phyloP scores from a whole-genome alignment of 2,797 vertebrate genomes.

The Lates japonicus region DNA sequence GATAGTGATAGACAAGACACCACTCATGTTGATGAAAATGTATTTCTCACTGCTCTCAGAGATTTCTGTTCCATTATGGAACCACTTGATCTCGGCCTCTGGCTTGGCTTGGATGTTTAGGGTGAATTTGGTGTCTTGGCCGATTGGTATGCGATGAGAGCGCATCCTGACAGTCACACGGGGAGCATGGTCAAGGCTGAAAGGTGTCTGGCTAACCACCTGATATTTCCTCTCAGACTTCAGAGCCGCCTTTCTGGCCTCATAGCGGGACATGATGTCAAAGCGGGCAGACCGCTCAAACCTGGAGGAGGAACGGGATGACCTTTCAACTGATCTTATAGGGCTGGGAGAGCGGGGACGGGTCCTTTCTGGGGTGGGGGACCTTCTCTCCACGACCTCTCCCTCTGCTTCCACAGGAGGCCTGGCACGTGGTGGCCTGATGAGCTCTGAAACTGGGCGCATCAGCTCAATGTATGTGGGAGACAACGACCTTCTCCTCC shows the following conservation, averaged over 20 bases:
- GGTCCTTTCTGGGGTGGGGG: conserved; percentile 98
- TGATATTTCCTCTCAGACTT: conserved; percentile 97
- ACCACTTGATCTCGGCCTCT: conserved; percentile 93
- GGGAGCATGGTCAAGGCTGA: conserved; percentile 95
- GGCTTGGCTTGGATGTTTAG: conserved; percentile 97
- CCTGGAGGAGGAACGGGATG: conserved; percentile 92
- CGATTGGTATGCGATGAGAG: conserved; percentile 93
- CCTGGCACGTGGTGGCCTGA: conserved; percentile 84
- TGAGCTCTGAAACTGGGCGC: conserved; percentile 97
- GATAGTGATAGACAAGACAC: conserved; percentile 94
- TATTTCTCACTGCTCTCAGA: conserved; percentile 92
- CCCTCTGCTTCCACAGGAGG: conserved; percentile 82
- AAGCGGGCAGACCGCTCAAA: conserved; percentile 98
- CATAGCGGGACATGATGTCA: conserved; percentile 99
- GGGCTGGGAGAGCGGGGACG: conserved; percentile 98
- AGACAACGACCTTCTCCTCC: conserved; percentile 95
- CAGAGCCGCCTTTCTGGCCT: conserved; percentile 96
- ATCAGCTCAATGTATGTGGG: conserved; percentile 98
- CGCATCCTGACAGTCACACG: conserved; percentile 98
- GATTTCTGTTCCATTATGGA: conserved; percentile 93
- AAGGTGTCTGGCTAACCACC: conserved; percentile 96
- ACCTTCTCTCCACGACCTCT: conserved; percentile 90
- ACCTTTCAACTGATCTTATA: conserved; percentile 91
- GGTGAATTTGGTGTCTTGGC: conserved; percentile 96
- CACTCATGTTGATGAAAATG: conserved; percentile 92